Evolutionary conservation across 2,113 vertebrate species (phyloP).

Genomic region (Morone saxatilis): DNA sequence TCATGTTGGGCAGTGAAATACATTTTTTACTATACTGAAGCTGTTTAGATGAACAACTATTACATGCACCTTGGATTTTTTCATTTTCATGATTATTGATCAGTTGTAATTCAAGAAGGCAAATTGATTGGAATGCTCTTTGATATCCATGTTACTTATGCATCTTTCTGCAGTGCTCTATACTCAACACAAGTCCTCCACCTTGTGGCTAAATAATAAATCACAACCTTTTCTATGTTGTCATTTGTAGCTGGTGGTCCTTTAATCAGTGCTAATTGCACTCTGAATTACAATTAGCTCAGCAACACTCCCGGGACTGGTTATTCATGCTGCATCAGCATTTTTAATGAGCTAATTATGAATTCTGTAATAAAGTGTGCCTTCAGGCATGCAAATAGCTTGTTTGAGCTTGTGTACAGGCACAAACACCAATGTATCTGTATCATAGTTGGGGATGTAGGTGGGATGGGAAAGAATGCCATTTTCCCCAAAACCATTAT

Average conservation of each 20-base stretch:
- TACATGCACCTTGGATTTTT: neutral
- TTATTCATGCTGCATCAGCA: slow-evolving; percentile 3
- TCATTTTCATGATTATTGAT: neutral
- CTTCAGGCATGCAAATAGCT: neutral
- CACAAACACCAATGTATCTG: neutral
- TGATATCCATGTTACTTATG: neutral
- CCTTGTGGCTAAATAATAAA: slow-evolving; percentile 38
- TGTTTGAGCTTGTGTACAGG: neutral
- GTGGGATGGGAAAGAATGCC: neutral
- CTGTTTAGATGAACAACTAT: neutral
- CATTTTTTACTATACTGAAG: neutral
- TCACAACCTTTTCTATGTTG: neutral
- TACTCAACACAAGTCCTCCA: slow-evolving; percentile 36
- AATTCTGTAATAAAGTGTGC: neutral
- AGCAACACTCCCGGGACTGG: neutral
- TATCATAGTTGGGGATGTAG: neutral
- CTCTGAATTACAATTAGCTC: slow-evolving; percentile 11
- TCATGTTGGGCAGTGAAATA: neutral
- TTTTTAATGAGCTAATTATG: neutral
- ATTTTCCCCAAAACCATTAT: neutral
- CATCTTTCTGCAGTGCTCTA: neutral
- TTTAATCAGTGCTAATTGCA: slow-evolving; percentile 19
- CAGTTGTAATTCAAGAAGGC: neutral
- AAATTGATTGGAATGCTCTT: neutral
- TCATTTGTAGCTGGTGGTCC: neutral